phyloP scores from a whole-genome alignment of 2,797 vertebrate genomes.

The Decapterus maruadsi region DNA sequence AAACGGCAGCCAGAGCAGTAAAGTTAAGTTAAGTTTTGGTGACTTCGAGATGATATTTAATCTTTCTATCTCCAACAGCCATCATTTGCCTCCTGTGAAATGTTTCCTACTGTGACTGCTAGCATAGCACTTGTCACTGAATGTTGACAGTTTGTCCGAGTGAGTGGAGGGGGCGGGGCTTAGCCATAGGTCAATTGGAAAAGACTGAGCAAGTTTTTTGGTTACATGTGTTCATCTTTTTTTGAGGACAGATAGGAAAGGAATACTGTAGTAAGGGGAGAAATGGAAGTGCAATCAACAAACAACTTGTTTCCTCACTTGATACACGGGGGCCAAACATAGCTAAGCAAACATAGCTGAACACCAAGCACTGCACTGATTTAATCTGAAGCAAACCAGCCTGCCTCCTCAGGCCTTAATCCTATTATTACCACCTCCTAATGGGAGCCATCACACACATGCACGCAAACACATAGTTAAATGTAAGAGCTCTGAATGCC shows the following conservation, averaged over 20 bases:
- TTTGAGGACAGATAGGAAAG: neutral
- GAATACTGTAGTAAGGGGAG: constrained; percentile 30
- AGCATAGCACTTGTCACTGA: too few relatives aligned
- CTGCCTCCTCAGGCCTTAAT: constrained; percentile 68
- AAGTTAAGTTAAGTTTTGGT: too few relatives aligned
- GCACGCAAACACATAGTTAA: neutral
- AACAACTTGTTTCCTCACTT: constrained; percentile 42
- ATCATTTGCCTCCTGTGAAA: too few relatives aligned
- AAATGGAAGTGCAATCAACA: constrained; percentile 62
- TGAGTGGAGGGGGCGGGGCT: too few relatives aligned
- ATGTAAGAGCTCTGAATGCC: neutral
- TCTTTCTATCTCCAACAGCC: too few relatives aligned
- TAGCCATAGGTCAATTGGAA: too few relatives aligned
- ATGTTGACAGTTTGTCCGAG: too few relatives aligned
- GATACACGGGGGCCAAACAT: constrained; percentile 42
- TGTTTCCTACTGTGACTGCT: too few relatives aligned
- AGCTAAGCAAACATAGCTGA: constrained; percentile 59
- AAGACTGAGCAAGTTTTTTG: constrained; percentile 1
- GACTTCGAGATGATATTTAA: too few relatives aligned
- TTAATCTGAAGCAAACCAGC: constrained; percentile 71
- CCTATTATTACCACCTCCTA: constrained; percentile 71
- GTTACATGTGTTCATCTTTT: too few relatives aligned
- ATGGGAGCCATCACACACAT: constrained; percentile 40
- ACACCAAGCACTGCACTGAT: constrained; percentile 55
- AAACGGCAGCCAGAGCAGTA: too few relatives aligned